phyloP scores from a whole-genome alignment of 2,797 vertebrate species.

The Okamejei kenojei region DNA sequence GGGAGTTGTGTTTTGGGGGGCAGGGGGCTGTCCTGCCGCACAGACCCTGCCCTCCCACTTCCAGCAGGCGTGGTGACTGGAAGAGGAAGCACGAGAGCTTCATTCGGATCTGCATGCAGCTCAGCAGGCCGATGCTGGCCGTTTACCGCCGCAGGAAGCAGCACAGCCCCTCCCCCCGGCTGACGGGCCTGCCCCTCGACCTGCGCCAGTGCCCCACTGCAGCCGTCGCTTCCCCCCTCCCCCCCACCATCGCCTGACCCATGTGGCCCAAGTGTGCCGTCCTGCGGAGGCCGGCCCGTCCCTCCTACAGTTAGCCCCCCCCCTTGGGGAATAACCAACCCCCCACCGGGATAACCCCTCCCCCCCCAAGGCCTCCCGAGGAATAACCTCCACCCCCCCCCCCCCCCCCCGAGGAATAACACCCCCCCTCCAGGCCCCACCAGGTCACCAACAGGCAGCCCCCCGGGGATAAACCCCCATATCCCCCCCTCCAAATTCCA shows the following conservation, averaged over 20 bases:
- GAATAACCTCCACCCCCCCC: no score
- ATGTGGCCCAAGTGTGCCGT: constrained; percentile 65
- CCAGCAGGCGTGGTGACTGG: constrained; percentile 55
- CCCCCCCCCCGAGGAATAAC: no score
- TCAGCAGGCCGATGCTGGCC: constrained; percentile 48
- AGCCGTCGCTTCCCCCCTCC: constrained; percentile 59
- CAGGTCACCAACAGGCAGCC: no score
- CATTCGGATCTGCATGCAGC: constrained; percentile 53
- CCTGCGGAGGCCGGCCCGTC: constrained; percentile 58
- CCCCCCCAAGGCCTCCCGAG: no score
- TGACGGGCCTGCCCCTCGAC: constrained; percentile 55
- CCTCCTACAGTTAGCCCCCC: constrained; percentile 46
- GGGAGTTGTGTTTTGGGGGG: no score
- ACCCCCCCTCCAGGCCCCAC: no score
- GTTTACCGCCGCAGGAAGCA: constrained; percentile 51
- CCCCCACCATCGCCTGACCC: constrained; percentile 58
- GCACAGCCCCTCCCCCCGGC: constrained; percentile 46
- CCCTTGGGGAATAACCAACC: no score
- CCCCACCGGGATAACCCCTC: no score
- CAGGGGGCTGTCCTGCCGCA: no score
- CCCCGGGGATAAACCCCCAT: no score
- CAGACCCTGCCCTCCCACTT: constrained; percentile 42
- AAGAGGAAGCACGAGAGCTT: constrained; percentile 60
- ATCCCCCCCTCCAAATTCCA: no score
- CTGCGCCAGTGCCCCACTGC: constrained; percentile 66